Base-by-base conservation (phyloP, 92 coral and sea anemone genomes). In the Actinostola sp. region DNA sequence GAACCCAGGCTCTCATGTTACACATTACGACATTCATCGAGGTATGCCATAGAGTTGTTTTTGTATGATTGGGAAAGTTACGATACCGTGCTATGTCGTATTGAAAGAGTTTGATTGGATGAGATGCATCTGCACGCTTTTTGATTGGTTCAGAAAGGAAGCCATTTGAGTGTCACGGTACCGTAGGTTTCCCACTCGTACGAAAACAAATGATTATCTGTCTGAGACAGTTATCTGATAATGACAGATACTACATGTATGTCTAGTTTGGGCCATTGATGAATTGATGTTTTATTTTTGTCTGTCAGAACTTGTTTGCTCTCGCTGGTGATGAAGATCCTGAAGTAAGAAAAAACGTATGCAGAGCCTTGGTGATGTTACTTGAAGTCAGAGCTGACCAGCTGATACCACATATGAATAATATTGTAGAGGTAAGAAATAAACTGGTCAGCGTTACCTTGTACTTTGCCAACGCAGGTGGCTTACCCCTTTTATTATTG, bases 391-490 rank as follows among this genome's bases (percentile, higher is more conserved):
- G 98, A 51, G 92, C 97, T 12, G 98, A 93, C 25, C 98, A 93
- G 38, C 84, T 93, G 29, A 82, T 93, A 39, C 98, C 98, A 54
- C 98, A 93, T 51, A 93, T 93, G 98, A 93, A 84, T 63, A 89
- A 91, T 64, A 93, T 93, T 55, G 93, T 93, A n/a, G 98, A 93
- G 98, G 98, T 93, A 70, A n/a, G n/a, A n/a, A n/a, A n/a, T n/a
- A n/a, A n/a, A n/a, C n/a, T n/a, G n/a, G n/a, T n/a, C n/a, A n/a
- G n/a, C n/a, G n/a, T n/a, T n/a, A n/a, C n/a, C n/a, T n/a, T n/a
- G n/a, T n/a, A n/a, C n/a, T n/a, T n/a, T n/a, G n/a, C n/a, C n/a
- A n/a, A n/a, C n/a, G n/a, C n/a, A n/a, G n/a, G n/a, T n/a, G n/a
- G n/a, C n/a, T n/a, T n/a, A n/a, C n/a, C n/a, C n/a, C n/a, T n/a